Base-by-base conservation (phyloP, 2,113 vertebrate species). In the Psittacara wagleri region DNA sequence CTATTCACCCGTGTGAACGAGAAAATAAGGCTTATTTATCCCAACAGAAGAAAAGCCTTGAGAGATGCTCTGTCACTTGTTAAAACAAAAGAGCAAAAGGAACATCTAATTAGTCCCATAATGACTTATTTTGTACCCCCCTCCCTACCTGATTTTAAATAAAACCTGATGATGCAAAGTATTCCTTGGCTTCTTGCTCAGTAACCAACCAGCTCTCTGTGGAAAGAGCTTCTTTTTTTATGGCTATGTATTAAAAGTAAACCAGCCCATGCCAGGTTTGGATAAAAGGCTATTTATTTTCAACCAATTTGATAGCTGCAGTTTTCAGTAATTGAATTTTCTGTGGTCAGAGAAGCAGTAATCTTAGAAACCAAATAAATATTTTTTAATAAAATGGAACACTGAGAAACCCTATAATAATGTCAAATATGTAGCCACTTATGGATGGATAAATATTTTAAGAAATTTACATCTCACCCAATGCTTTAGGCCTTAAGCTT, bases 321-420 rank as follows among this genome's bases (percentile, higher is more conserved):
- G 98, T 97, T 98, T 98, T 97, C 95, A 74, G 98, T 98, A 98
- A 98, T 98, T 98, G 97, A 98, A 98, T 98, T 98, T 98, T 98
- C 98, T 98, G 98, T 98, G 98, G 98, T 98, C 95, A 97, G 98
- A 97, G 97, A 95, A 98, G 97, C 96, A 98, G 98, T 98, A 98
- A 98, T 98, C 97, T 98, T 98, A 98, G 98, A 98, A 98, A 98
- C 98, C 98, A 98, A 98, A 98, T 98, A 98, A 98, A 98, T 98
- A 98, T 98, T 98, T 98, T 98, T 98, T 98, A 98, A 98, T 98
- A 98, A 98, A 98, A 98, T 97, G 98, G 98, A 98, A 98, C 97
- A 97, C 97, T 98, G 97, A 98, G 98, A 98, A 98, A 97, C 95
- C 97, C 97, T 97, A 97, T 98, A 97, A 98, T 98, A 98, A 98